Evolutionary conservation across 2,888 invertebrate species (phyloP).

Genomic region (Metellina segmentata): DNA sequence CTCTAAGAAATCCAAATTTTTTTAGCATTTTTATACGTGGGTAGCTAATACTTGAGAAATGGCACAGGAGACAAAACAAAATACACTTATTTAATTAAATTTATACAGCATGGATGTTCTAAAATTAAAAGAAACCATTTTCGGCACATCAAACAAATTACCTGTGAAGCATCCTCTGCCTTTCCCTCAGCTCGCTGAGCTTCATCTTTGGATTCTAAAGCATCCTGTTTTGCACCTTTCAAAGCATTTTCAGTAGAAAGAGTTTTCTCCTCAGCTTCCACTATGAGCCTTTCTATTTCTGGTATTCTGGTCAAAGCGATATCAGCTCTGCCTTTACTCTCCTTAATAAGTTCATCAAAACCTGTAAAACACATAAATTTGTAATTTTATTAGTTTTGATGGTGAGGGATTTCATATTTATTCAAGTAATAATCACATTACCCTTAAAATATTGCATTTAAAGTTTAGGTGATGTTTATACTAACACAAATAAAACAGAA

Average conservation of each 20-base stretch:
- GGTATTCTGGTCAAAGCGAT: slow-evolving; percentile 89
- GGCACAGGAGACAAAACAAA: too few relatives aligned
- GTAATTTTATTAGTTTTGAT: not conserved
- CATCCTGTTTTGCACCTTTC: slow-evolving; percentile 89
- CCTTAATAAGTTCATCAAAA: slow-evolving; percentile 94
- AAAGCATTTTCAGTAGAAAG: slow-evolving; percentile 87
- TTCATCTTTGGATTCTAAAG: slow-evolving; percentile 86
- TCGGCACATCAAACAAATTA: slow-evolving; percentile 79
- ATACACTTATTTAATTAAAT: too few relatives aligned
- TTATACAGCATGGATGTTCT: too few relatives aligned
- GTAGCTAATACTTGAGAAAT: too few relatives aligned
- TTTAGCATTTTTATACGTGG: too few relatives aligned
- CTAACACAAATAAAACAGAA: not conserved
- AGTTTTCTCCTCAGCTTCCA: slow-evolving; percentile 87
- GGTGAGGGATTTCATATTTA: not conserved
- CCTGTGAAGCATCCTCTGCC: slow-evolving; percentile 89
- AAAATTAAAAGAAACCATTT: not conserved
- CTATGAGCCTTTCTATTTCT: slow-evolving; percentile 87
- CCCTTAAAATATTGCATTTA: not conserved
- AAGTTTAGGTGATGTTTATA: not conserved
- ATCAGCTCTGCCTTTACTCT: slow-evolving; percentile 90
- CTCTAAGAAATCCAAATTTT: too few relatives aligned
- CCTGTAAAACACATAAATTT: slow-evolving; percentile 79
- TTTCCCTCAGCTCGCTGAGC: slow-evolving; percentile 90
- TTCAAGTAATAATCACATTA: not conserved